phyloP scores from a whole-genome alignment of 37 sponge, comb jelly and placozoan species.

The Theonella swinhoei region DNA sequence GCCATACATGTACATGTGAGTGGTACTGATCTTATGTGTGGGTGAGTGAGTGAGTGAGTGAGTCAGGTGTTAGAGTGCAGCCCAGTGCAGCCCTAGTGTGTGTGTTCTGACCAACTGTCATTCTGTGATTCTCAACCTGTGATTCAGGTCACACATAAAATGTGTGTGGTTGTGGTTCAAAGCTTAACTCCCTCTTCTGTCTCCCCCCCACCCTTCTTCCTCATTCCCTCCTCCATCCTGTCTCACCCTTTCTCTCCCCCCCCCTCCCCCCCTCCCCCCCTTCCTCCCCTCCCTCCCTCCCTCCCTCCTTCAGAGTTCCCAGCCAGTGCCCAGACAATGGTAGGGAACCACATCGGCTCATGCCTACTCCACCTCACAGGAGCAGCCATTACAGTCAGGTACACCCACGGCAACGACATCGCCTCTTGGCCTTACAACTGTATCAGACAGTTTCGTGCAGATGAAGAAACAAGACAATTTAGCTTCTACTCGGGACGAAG shows the following conservation, averaged over 20 bases:
- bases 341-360: constrained; percentile 38
- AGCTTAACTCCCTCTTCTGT: neutral
- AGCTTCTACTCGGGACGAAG: constrained; percentile 59
- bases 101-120: too few relatives aligned
- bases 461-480: constrained; percentile 45
- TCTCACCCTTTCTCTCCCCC: neutral
- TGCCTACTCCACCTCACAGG: constrained; percentile 39
- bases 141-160: too few relatives aligned
- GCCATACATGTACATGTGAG: too few relatives aligned
- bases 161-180: too few relatives aligned
- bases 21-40: too few relatives aligned
- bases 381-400: constrained; percentile 28
- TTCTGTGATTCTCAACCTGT: neutral
- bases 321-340: constrained; percentile 40
- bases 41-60: too few relatives aligned
- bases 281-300: constrained; percentile 2
- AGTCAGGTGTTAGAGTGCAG: too few relatives aligned
- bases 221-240: neutral
- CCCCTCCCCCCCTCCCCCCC: neutral
- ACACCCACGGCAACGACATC: neutral
- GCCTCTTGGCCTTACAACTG: constrained; percentile 58
- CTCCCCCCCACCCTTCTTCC: neutral
- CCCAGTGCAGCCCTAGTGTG: too few relatives aligned
- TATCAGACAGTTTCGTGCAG: constrained; percentile 55
- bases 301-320: constrained; percentile 21